Percentiles rank a stretch among this genome's conserved stretches.
phyloP scores from a whole-genome alignment of 2,888 invertebrate species.

The Anoplius nigerrimus region DNA sequence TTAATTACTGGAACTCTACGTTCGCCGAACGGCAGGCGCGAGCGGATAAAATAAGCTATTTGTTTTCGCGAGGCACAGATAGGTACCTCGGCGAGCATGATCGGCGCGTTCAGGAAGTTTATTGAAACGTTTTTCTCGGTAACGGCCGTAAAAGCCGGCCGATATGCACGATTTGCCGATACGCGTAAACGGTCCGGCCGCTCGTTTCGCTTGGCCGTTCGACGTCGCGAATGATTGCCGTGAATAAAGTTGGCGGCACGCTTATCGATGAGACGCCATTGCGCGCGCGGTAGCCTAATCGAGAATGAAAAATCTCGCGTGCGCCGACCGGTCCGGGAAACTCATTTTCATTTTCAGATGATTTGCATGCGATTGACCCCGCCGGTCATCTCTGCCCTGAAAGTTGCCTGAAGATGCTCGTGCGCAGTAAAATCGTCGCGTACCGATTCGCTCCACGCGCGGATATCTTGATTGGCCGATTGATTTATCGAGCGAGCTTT shows the following conservation, averaged over 20 bases:
- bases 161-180: no score
- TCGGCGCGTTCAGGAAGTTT: background rate
- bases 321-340: background rate
- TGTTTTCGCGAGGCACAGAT: no score
- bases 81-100: no score
- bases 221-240: no score
- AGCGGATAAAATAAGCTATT: no score
- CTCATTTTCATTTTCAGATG: conserved; percentile 20
- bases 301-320: background rate
- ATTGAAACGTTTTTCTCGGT: background rate
- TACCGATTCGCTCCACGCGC: conserved; percentile 1
- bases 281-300: no score
- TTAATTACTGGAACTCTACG: no score
- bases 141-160: no score
- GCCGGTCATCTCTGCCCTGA: conserved; percentile 20
- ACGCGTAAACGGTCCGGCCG: no score
- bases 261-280: background rate
- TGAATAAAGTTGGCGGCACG: background rate
- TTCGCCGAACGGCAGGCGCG: no score
- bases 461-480: conserved; percentile 21
- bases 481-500: conserved; percentile 37
- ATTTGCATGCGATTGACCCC: conserved; percentile 34
- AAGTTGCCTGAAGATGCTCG: background rate
- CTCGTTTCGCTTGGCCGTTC: no score
- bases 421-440: background rate